These are phyloP conservation scores for Lacanobia oleracea DNA, from an alignment of 2,888 invertebrate species.

Conservation along the genomic window DNA sequence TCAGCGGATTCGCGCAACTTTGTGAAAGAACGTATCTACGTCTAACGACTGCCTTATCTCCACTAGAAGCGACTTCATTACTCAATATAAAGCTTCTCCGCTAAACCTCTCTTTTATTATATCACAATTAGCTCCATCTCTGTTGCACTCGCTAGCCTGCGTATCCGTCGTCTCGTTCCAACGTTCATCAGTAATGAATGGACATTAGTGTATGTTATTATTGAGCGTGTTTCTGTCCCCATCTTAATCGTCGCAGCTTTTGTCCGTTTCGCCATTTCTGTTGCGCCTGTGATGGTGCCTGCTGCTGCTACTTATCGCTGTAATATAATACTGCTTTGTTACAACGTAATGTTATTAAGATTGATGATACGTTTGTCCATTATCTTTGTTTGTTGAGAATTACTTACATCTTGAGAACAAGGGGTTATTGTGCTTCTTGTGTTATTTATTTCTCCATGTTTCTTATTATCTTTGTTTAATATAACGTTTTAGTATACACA, in stretches of 20 bases:
- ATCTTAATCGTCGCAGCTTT: slow-evolving; percentile 65
- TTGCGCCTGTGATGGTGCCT: slow-evolving; percentile 34
- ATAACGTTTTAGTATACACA: slow-evolving; percentile 15
- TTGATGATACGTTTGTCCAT: slow-evolving; percentile 59
- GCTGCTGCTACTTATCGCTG: slow-evolving; percentile 59
- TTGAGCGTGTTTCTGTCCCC: slow-evolving; percentile 71
- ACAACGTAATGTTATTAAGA: slow-evolving; percentile 63
- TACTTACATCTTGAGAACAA: slow-evolving; percentile 36
- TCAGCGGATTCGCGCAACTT: slow-evolving; percentile 41
- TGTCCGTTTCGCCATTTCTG: slow-evolving; percentile 60
- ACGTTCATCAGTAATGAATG: slow-evolving; percentile 73
- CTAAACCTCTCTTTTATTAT: slow-evolving; percentile 73
- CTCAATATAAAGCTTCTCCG: slow-evolving; percentile 63
- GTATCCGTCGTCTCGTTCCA: slow-evolving; percentile 49
- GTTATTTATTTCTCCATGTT: slow-evolving; percentile 28
- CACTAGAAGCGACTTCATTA: slow-evolving; percentile 69
- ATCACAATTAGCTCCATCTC: slow-evolving; percentile 69
- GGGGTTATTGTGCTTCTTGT: slow-evolving; percentile 32
- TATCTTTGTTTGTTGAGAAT: slow-evolving; percentile 50
- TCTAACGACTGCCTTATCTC: slow-evolving; percentile 52
- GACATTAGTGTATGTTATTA: slow-evolving; percentile 74
- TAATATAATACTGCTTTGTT: slow-evolving; percentile 60
- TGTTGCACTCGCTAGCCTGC: slow-evolving; percentile 28
- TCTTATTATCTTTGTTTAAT: slow-evolving; percentile 25
- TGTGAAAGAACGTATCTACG: slow-evolving; percentile 44